Base-by-base conservation (phyloP, 92 coral and sea anemone genomes). In the Heteractis magnifica region DNA sequence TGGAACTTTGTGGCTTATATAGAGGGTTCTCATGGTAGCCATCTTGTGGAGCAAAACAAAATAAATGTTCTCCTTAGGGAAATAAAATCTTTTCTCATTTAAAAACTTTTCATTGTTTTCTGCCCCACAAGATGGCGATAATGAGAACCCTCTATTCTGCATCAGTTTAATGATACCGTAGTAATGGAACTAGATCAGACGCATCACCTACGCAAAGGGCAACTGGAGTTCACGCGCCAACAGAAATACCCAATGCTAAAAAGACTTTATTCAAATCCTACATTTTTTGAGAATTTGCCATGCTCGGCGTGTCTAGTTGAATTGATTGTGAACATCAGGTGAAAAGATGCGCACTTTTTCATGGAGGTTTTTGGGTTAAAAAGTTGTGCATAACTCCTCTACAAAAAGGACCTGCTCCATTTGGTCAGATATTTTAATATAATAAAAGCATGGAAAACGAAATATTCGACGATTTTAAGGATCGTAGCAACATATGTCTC, bases 241-340 rank as follows among this genome's bases (percentile, higher is more conserved):
- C 8, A 62, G 19, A 62, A 62, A 62, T n/a, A 62, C 26, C 23
- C 23, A 18, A n/a, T 18, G 19, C 44, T 62, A 18, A 62, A 56
- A 56, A 11, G 0, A 10, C 70, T 62, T n/a, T 6, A 62, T n/a
- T 62, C 21, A 18, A 18, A 62, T 62, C 8, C 34, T 18, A n/a
- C 70, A 62, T 62, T 62, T 6, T 23, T 62, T 7, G 23, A 23
- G 70, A 62, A 62, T 62, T 18, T 62, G 23, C 18, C 18, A 62
- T 62, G 6, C 26, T 62, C 70, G 70, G 19, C 70, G 23, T 16
- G 5, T n/a, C 70, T 18, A 18, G 70, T 62, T 62, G 70, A 62
- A 62, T n/a, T 18, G 34, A 62, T 62, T 62, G 70, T 62, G 70
- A n/a, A 62, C 70, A 62, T 62, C 70, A 62, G 34, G 70, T 18